Base-by-base conservation (phyloP, 2,888 invertebrate species). In the Agrochola lota region DNA sequence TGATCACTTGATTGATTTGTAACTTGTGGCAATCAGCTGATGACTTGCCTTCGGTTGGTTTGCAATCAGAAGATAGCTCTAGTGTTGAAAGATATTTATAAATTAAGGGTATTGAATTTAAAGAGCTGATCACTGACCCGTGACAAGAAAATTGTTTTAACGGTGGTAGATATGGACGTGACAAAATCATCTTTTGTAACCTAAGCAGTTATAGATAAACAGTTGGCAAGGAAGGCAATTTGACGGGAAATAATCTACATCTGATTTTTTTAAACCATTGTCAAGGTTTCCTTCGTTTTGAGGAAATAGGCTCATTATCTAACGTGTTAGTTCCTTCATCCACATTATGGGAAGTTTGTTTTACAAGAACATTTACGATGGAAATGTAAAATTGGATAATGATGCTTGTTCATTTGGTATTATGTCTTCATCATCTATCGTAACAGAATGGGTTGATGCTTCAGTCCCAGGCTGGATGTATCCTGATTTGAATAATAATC, bases 1-100 rank as follows among this genome's bases (percentile, higher is more conserved):
- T 80, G 78, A 77, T 76, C 74, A 62, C 76, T 71, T 55, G 71
- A 83, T 83, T 74, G 77, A 69, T 78, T 75, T 75, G 77, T 70
- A 68, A 70, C 67, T 68, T 20, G 26, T 30, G 60, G n/a, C 52
- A 35, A 62, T 67, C 52, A 82, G 23, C 76, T 62, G 76, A 81
- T 66, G 55, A 63, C n/a, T 82, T 75, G 40, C 4, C 63, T 52
- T 52, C 60, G 46, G 77, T 83, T 59, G 57, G 60, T 70, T 68
- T 74, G 70, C 57, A 84, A 70, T 69, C 64, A 30, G 30, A 30
- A 30, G 66, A n/a, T 60, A 64, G 66, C 35, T 62, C 55, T 26
- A 49, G 43, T 83, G 73, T 60, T 74, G 83, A 74, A 76, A 83
- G 20, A 68, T 30, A 35, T 66, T 43, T 15, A 67, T 72, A 55